phyloP scores from a whole-genome alignment of 2,797 vertebrate genomes.

The Cichlasoma orientale region DNA sequence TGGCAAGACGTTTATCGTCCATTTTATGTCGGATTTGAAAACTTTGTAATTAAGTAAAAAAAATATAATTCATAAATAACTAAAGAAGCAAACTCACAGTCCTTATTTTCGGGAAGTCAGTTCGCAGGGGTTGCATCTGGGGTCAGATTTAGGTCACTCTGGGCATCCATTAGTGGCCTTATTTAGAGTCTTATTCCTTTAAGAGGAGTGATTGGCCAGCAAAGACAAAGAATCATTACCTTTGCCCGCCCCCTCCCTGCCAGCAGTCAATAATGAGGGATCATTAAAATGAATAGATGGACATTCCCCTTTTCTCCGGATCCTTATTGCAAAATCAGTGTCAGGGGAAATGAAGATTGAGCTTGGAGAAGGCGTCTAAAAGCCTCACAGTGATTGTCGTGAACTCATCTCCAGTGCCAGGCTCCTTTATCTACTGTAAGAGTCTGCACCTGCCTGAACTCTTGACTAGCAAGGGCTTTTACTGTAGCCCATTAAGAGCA shows the following conservation, averaged over 20 bases:
- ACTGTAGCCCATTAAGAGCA: constrained; percentile 80
- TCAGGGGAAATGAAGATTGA: constrained; percentile 85
- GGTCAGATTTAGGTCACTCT: constrained; percentile 76
- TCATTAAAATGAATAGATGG: constrained; percentile 89
- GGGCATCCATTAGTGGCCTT: constrained; percentile 84
- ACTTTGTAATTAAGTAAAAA: constrained; percentile 41
- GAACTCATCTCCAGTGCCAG: constrained; percentile 79
- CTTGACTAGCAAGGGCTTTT: constrained; percentile 79
- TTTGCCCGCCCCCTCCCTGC: constrained; percentile 80
- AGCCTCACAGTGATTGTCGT: constrained; percentile 83
- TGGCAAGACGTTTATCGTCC: not conserved
- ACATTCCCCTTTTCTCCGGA: constrained; percentile 85
- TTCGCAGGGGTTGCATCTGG: constrained; percentile 47
- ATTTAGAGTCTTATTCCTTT: constrained; percentile 83
- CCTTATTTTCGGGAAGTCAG: constrained; percentile 62
- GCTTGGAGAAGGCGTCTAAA: constrained; percentile 82
- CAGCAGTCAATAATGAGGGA: constrained; percentile 85
- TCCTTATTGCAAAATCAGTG: constrained; percentile 85
- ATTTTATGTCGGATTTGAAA: not conserved
- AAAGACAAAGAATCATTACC: constrained; percentile 85
- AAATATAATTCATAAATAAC: constrained; percentile 4
- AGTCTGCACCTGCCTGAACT: constrained; percentile 81
- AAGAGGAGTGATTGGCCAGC: constrained; percentile 82
- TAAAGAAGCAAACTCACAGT: constrained; percentile 22
- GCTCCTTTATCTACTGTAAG: constrained; percentile 80